These are phyloP conservation scores for Eristalis intricaria DNA, from an alignment of 2,888 invertebrate species.

Conservation along the genomic window DNA sequence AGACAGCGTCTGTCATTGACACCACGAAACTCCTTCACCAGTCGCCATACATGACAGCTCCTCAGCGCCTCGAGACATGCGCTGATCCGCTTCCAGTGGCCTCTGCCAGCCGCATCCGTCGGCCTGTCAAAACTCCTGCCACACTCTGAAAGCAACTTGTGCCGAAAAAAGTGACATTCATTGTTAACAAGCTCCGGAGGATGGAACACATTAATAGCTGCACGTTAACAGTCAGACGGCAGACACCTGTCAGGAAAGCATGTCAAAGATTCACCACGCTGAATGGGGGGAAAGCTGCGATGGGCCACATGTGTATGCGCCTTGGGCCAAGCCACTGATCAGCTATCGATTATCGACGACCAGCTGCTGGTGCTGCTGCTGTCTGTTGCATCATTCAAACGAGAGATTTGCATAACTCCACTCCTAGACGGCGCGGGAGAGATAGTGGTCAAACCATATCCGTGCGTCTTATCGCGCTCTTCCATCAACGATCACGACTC, in stretches of 20 bases:
- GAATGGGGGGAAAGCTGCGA: not conserved
- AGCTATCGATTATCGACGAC: not conserved
- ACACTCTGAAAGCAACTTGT: not conserved
- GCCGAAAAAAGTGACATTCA: not conserved
- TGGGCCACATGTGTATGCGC: not conserved
- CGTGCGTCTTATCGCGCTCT: conserved; percentile 8
- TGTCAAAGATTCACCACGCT: not conserved
- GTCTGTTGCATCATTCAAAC: not conserved
- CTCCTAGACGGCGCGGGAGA: not conserved
- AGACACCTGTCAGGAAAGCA: not conserved
- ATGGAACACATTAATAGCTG: not conserved
- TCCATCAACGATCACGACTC: conserved; percentile 46
- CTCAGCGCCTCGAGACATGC: no score
- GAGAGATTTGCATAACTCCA: not conserved
- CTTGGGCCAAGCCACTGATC: not conserved
- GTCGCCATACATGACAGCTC: no score
- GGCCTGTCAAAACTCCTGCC: not conserved
- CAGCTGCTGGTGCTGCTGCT: not conserved
- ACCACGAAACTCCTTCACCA: no score
- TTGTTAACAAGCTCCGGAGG: not conserved
- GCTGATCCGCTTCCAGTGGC: no score
- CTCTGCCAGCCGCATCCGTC: no score
- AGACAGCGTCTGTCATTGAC: no score
- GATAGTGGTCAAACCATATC: conserved; percentile 14
- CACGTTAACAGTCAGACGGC: not conserved